Evolutionary conservation across 2,888 invertebrate genomes (phyloP).

Genomic region (Synanthedon myopaeformis): DNA sequence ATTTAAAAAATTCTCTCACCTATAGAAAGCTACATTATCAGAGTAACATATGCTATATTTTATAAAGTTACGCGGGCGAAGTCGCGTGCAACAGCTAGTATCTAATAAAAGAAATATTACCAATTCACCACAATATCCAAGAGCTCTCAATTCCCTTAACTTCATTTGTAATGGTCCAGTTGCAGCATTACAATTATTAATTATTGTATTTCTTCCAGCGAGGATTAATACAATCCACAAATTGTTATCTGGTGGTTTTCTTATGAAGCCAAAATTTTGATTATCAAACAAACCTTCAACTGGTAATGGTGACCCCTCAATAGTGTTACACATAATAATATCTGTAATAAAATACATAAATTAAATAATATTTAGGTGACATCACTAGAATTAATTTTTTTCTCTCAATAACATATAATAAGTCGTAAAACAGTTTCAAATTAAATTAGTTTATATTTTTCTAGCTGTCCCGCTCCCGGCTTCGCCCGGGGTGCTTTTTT

Average conservation of each 20-base stretch:
- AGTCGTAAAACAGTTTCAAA: neutral
- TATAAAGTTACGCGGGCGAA: too few species aligned
- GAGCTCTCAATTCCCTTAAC: conserved; percentile 70
- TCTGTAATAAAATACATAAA: conserved; percentile 44
- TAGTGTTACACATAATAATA: conserved; percentile 72
- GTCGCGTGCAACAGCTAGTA: too few species aligned
- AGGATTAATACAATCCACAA: conserved; percentile 71
- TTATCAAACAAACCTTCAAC: conserved; percentile 54
- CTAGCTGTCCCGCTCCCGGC: too few species aligned
- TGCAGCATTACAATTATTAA: conserved; percentile 54
- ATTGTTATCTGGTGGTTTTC: conserved; percentile 35
- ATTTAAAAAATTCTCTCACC: too few species aligned
- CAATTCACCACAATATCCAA: conserved; percentile 71
- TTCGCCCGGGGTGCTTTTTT: too few species aligned
- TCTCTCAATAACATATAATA: too few species aligned
- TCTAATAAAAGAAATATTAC: conserved; percentile 37
- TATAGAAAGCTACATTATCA: too few species aligned
- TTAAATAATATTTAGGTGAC: neutral
- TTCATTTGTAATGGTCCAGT: conserved; percentile 74
- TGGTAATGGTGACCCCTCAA: conserved; percentile 53
- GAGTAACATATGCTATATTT: too few species aligned
- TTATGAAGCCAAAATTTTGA: conserved; percentile 56
- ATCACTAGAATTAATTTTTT: neutral
- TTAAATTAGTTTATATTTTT: conserved; percentile 1
- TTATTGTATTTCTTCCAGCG: conserved; percentile 72